phyloP scores from a whole-genome alignment of 2,888 invertebrate species.

The Ectemnius cavifrons region DNA sequence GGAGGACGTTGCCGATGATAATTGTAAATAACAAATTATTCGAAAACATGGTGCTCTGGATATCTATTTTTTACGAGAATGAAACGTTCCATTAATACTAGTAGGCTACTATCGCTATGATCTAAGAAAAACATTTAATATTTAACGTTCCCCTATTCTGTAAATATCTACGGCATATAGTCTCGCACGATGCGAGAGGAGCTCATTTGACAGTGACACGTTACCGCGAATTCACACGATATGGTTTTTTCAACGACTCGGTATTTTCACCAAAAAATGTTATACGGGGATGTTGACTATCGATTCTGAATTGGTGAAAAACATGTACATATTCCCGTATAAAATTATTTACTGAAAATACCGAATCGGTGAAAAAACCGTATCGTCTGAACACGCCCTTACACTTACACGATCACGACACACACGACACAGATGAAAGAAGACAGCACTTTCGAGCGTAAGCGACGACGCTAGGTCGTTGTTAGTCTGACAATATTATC shows the following conservation, averaged over 20 bases:
- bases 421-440: slow-evolving; percentile 24
- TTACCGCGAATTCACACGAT: background rate
- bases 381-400: background rate
- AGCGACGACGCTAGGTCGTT: slow-evolving; percentile 66
- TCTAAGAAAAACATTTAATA: slow-evolving; percentile 61
- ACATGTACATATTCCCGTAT: no score
- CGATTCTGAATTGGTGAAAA: no score
- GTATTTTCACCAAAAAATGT: no score
- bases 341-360: no score
- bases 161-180: slow-evolving; percentile 62
- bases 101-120: slow-evolving; percentile 56
- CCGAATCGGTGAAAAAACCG: no score
- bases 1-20: slow-evolving; percentile 27
- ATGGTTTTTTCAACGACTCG: no score
- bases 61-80: slow-evolving; percentile 67
- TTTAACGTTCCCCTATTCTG: slow-evolving; percentile 66
- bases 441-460: slow-evolving; percentile 54
- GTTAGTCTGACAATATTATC: slow-evolving; percentile 73
- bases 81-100: slow-evolving; percentile 69
- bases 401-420: slow-evolving; percentile 15
- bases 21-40: slow-evolving; percentile 64
- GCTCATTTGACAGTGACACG: slow-evolving; percentile 46
- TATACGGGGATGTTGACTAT: no score
- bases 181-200: slow-evolving; percentile 63
- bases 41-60: slow-evolving; percentile 71